Percentiles rank a stretch among this genome's conserved stretches.
These are phyloP conservation scores for Lasius platythorax DNA, from an alignment of 2,888 invertebrate species.

Conservation along the genomic window DNA sequence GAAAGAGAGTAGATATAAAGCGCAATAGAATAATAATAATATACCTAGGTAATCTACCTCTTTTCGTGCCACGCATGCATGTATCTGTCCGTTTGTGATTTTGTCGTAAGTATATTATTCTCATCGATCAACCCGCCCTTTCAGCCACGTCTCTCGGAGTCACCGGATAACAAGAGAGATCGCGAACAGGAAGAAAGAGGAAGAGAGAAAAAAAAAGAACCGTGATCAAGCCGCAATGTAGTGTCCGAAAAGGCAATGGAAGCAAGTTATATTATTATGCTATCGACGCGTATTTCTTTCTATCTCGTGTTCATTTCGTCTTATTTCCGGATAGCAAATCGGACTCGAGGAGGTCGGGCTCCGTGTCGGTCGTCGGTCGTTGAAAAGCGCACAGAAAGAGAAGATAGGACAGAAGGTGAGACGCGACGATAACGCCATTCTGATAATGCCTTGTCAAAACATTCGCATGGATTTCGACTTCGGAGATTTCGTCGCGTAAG, in stretches of 20 bases:
- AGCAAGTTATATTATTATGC: constrained; percentile 13
- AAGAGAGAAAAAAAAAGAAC: constrained; percentile 29
- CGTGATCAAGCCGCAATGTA: constrained; percentile 43
- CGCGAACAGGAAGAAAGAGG: constrained; percentile 45
- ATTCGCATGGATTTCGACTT: not conserved
- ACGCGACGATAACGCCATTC: constrained; percentile 57
- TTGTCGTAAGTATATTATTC: constrained; percentile 45
- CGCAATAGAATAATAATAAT: constrained; percentile 73
- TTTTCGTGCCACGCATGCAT: constrained; percentile 81
- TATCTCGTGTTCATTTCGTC: constrained; percentile 36
- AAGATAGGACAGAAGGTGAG: constrained; percentile 70
- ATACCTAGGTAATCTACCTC: constrained; percentile 79
- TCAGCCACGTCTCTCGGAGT: constrained; percentile 57
- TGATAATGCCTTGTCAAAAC: constrained; percentile 53
- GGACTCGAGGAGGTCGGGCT: constrained; percentile 75
- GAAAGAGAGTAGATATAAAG: constrained; percentile 69
- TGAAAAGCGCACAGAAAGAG: constrained; percentile 73
- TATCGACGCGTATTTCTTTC: constrained; percentile 20
- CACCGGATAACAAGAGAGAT: constrained; percentile 48
- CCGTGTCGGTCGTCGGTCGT: constrained; percentile 73
- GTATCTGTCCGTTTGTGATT: constrained; percentile 67
- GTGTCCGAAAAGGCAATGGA: constrained; percentile 44
- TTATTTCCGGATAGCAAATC: constrained; percentile 54
- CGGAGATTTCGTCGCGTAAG: not conserved
- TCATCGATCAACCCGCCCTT: constrained; percentile 64